Conservation (phyloP, 2,888 invertebrate species). For the Lacanobia oleracea region DNA sequence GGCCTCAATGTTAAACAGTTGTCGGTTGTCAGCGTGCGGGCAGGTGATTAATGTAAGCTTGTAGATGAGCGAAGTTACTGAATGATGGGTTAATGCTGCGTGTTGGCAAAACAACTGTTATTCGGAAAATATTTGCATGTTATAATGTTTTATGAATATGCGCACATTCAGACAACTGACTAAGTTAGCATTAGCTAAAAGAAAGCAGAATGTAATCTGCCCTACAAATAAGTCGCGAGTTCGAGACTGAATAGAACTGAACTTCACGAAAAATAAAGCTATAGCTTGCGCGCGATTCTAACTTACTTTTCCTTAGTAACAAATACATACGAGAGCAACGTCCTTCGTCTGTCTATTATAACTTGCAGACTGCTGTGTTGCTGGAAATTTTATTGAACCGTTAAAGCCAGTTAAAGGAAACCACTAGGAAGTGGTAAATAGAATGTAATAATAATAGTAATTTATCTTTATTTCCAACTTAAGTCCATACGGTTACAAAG, state of each 20-base stretch:
- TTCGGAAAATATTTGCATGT: not conserved
- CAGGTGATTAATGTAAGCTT: constrained; percentile 31
- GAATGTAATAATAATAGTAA: no score
- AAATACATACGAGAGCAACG: not conserved
- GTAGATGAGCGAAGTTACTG: not conserved
- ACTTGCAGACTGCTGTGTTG: not conserved
- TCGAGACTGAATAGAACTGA: constrained; percentile 9
- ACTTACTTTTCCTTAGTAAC: not conserved
- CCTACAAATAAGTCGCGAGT: not conserved
- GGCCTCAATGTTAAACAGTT: constrained; percentile 33
- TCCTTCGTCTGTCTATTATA: not conserved
- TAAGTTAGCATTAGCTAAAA: not conserved
- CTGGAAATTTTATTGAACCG: not conserved
- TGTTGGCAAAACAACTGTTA: not conserved
- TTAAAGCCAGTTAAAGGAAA: not conserved
- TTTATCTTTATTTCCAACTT: no score
- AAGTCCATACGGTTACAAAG: no score
- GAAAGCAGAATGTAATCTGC: not conserved
- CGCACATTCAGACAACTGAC: not conserved
- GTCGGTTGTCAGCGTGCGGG: constrained; percentile 12
- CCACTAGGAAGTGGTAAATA: not conserved
- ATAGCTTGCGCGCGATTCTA: not conserved
- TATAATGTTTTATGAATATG: no score
- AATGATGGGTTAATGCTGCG: not conserved
- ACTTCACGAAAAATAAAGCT: no score